phyloP scores from a whole-genome alignment of 1,140 invertebrate species.

The Antheraea pernyi region DNA sequence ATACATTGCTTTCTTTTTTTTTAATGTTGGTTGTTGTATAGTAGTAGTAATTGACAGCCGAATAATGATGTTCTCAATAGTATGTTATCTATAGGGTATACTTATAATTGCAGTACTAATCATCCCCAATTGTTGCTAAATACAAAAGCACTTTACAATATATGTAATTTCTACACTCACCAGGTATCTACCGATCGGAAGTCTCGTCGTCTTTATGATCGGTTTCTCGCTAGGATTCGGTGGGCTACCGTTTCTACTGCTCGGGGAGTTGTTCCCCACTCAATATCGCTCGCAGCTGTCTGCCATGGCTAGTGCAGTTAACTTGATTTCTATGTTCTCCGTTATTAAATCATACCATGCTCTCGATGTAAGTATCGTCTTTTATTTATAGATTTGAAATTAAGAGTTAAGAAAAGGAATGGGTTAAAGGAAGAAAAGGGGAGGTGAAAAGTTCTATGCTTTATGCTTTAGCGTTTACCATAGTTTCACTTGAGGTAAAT shows the following conservation, averaged over 20 bases:
- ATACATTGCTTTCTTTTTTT: too few relatives aligned
- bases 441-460: too few relatives aligned
- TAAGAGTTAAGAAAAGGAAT: neutral
- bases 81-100: too few relatives aligned
- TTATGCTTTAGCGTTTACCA: too few relatives aligned
- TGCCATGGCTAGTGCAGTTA: slow-evolving; percentile 87
- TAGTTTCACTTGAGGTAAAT: too few relatives aligned
- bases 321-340: slow-evolving; percentile 90
- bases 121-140: too few relatives aligned
- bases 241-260: slow-evolving; percentile 89
- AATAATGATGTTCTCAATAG: too few relatives aligned
- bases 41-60: too few relatives aligned
- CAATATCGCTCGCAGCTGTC: slow-evolving; percentile 88
- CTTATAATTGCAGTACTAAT: too few relatives aligned
- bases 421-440: too few relatives aligned
- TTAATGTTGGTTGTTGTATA: too few relatives aligned
- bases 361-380: slow-evolving; percentile 55
- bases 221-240: slow-evolving; percentile 90
- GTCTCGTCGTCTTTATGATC: slow-evolving; percentile 87
- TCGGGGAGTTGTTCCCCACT: slow-evolving; percentile 87
- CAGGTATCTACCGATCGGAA: slow-evolving; percentile 86
- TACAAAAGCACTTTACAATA: too few relatives aligned
- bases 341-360: slow-evolving; percentile 85
- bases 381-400: neutral
- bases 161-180: neutral